These are phyloP conservation scores for Dexiosoma caninum DNA, from an alignment of 2,888 invertebrate species.

Conservation along the genomic window DNA sequence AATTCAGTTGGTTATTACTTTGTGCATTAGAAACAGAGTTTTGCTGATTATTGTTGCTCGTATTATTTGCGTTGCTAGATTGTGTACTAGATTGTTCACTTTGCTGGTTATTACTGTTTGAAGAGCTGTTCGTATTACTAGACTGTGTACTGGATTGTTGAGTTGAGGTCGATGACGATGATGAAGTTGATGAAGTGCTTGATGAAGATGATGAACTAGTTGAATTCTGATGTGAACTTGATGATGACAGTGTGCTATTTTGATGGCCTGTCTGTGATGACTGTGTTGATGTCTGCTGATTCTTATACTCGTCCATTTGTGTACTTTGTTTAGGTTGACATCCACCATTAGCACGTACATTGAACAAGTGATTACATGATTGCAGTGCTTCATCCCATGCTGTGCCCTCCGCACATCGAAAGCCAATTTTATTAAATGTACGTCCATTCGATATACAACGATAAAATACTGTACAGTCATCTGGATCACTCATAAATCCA, in stretches of 20 bases:
- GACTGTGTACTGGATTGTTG: slow-evolving; percentile 60
- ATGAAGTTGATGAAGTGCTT: slow-evolving; percentile 45
- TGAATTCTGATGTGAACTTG: slow-evolving; percentile 70
- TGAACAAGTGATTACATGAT: slow-evolving; percentile 85
- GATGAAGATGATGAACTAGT: slow-evolving; percentile 64
- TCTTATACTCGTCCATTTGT: slow-evolving; percentile 64
- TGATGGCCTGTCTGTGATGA: slow-evolving; percentile 69
- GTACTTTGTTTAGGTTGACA: slow-evolving; percentile 70
- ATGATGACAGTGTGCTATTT: slow-evolving; percentile 68
- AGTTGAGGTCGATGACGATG: slow-evolving; percentile 56
- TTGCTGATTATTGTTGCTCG: slow-evolving; percentile 57
- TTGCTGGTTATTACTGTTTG: slow-evolving; percentile 56
- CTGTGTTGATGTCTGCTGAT: slow-evolving; percentile 69
- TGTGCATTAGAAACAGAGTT: not conserved
- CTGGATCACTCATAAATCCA: slow-evolving; percentile 85
- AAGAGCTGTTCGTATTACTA: slow-evolving; percentile 62
- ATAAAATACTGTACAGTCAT: slow-evolving; percentile 86
- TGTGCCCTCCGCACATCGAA: slow-evolving; percentile 86
- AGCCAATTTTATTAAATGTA: slow-evolving; percentile 83
- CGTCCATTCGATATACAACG: slow-evolving; percentile 84
- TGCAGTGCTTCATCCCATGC: slow-evolving; percentile 85
- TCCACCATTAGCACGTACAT: slow-evolving; percentile 80
- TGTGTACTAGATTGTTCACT: too few species aligned
- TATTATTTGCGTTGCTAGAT: too few species aligned
- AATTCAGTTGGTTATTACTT: not conserved